A percentile compares a stretch with the other conserved stretches of the same genome.
These are phyloP conservation scores for Apis florea DNA, from an alignment of 1,140 invertebrate species.

Conservation along the genomic window DNA sequence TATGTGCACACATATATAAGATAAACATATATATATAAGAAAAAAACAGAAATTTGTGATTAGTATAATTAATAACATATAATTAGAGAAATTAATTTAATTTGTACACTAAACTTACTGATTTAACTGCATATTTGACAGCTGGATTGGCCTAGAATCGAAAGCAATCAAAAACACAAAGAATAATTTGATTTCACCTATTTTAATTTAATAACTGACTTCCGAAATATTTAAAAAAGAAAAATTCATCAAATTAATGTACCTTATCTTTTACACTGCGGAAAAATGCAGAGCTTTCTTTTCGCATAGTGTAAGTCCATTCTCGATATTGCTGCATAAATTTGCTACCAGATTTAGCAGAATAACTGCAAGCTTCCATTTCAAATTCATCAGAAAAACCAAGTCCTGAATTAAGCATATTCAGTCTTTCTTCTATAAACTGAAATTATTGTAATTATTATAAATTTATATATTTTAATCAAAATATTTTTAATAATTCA, in stretches of 20 bases:
- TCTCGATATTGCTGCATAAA: constrained; percentile 90
- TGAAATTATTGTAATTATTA: constrained; percentile 72
- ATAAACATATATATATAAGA: neutral
- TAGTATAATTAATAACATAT: constrained; percentile 15
- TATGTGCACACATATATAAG: fast-evolving
- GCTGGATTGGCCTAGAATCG: constrained; percentile 89
- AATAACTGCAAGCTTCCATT: constrained; percentile 91
- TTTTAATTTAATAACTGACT: neutral
- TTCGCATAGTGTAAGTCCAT: constrained; percentile 84
- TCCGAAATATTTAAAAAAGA: neutral
- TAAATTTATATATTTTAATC: neutral
- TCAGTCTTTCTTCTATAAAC: constrained; percentile 96
- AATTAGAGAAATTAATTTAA: constrained; percentile 7
- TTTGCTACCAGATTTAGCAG: constrained; percentile 89
- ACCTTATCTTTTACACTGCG: constrained; percentile 89
- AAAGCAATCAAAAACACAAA: constrained; percentile 35
- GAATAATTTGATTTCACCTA: neutral
- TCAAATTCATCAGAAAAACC: constrained; percentile 98
- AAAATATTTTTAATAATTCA: neutral
- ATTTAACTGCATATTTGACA: constrained; percentile 90
- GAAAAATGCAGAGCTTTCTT: constrained; percentile 86
- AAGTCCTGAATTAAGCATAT: constrained; percentile 92
- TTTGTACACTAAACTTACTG: constrained; percentile 81
- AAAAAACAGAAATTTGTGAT: neutral
- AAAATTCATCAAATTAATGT: constrained; percentile 53